These are phyloP conservation scores for Neodontobutis hainanensis DNA, from an alignment of 2,113 vertebrate genomes.

Conservation along the genomic window DNA sequence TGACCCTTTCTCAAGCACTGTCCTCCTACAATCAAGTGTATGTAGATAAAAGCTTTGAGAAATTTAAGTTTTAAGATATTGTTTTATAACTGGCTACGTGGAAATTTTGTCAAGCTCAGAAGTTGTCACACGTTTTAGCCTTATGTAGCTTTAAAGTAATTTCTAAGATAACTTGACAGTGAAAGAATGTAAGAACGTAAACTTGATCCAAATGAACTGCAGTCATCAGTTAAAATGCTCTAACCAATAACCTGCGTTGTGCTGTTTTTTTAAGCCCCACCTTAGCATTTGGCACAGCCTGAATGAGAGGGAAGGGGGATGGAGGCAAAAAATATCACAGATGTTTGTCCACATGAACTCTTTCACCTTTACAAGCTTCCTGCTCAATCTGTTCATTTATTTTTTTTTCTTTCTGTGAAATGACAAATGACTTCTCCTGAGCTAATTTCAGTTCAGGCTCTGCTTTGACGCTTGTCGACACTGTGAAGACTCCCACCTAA, in stretches of 20 bases:
- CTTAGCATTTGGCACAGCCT: conserved; percentile 64
- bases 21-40: no score
- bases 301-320: conserved; percentile 48
- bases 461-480: conserved; percentile 57
- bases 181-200: not conserved
- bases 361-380: conserved; percentile 68
- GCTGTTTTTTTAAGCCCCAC: conserved; percentile 68
- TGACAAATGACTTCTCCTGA: conserved; percentile 68
- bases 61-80: no score
- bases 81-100: no score
- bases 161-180: no score
- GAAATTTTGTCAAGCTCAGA: no score
- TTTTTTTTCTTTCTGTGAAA: conserved; percentile 28
- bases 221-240: conserved; percentile 16
- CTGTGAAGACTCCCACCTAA: conserved; percentile 51
- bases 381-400: conserved; percentile 62
- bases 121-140: no score
- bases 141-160: no score
- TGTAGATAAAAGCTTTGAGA: no score
- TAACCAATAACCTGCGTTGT: conserved; percentile 47
- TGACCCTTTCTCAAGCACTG: no score
- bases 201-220: not conserved
- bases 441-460: conserved; percentile 68
- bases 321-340: conserved; percentile 69
- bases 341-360: conserved; percentile 69